Evolutionary conservation across 92 coral and sea anemone genomes (phyloP).

Genomic region (Metridium senile): DNA sequence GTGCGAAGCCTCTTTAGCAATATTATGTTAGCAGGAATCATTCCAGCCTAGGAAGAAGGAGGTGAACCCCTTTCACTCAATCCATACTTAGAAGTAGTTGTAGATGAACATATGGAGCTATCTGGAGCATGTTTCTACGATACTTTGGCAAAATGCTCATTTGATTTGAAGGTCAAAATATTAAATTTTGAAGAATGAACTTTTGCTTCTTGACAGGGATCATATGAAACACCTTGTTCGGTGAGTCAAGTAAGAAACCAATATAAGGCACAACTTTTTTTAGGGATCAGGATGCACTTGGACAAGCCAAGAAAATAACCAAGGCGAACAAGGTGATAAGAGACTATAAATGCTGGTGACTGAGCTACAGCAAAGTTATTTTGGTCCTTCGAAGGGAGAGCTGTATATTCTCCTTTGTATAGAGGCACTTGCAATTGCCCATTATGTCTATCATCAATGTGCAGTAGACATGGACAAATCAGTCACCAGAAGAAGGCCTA

Average conservation of each 20-base stretch:
- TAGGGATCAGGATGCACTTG: slow-evolving; percentile 45
- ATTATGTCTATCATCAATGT: slow-evolving; percentile 44
- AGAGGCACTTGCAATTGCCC: slow-evolving; percentile 23
- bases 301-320: slow-evolving; percentile 28
- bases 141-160: too few species aligned
- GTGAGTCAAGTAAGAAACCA: slow-evolving; percentile 40
- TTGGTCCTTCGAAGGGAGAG: neutral
- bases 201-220: slow-evolving; percentile 31
- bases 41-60: too few species aligned
- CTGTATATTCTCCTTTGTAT: neutral
- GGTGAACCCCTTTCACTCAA: too few species aligned
- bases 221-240: slow-evolving; percentile 34
- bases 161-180: too few species aligned
- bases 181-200: neutral
- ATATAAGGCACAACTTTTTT: slow-evolving; percentile 34
- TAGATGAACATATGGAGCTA: too few species aligned
- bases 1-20: too few species aligned
- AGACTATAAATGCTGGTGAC: slow-evolving; percentile 32
- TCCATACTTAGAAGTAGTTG: too few species aligned
- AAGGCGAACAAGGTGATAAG: slow-evolving; percentile 10
- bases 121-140: too few species aligned
- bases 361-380: slow-evolving; percentile 18
- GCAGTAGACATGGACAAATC: slow-evolving; percentile 40
- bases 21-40: too few species aligned
- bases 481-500: slow-evolving; percentile 52